Evolutionary conservation across 92 coral and sea anemone genomes (phyloP).

Genomic region (Palythoa grandis): DNA sequence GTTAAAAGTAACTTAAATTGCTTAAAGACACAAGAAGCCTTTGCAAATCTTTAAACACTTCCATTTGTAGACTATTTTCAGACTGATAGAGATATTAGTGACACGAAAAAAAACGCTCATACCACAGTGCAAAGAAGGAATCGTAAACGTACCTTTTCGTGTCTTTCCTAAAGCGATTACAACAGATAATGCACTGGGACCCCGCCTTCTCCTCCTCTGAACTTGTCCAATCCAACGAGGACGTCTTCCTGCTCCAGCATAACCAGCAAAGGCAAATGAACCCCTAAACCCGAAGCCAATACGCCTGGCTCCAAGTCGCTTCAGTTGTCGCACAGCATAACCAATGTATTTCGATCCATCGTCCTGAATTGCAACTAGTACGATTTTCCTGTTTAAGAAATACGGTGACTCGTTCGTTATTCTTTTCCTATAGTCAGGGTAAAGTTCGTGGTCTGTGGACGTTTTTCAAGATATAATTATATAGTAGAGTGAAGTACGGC

Average conservation of each 20-base stretch:
- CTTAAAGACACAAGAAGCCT: too few species aligned
- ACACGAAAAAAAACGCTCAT: too few species aligned
- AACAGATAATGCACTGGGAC: slow-evolving; percentile 11
- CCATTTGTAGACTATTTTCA: too few species aligned
- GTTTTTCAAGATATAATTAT: too few species aligned
- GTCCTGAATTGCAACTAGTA: slow-evolving; percentile 16
- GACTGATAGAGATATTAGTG: too few species aligned
- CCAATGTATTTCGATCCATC: slow-evolving; percentile 14
- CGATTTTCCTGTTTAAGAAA: slow-evolving; percentile 10
- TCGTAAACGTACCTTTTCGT: not conserved
- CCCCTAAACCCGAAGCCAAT: slow-evolving; percentile 18
- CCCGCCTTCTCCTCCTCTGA: slow-evolving; percentile 7
- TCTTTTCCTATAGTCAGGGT: too few species aligned
- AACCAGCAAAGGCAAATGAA: slow-evolving; percentile 23
- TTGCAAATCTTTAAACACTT: too few species aligned
- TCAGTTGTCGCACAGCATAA: not conserved
- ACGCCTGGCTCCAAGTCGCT: slow-evolving; percentile 19
- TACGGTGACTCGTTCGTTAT: not conserved
- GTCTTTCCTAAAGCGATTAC: not conserved
- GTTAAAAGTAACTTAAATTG: too few species aligned
- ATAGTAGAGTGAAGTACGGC: too few species aligned
- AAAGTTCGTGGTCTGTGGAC: too few species aligned
- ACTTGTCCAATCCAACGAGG: slow-evolving; percentile 23
- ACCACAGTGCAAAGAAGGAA: too few species aligned
- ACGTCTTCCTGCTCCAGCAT: slow-evolving; percentile 24